Conservation (phyloP, 2,888 invertebrate species). For the Cordilura impudica region DNA sequence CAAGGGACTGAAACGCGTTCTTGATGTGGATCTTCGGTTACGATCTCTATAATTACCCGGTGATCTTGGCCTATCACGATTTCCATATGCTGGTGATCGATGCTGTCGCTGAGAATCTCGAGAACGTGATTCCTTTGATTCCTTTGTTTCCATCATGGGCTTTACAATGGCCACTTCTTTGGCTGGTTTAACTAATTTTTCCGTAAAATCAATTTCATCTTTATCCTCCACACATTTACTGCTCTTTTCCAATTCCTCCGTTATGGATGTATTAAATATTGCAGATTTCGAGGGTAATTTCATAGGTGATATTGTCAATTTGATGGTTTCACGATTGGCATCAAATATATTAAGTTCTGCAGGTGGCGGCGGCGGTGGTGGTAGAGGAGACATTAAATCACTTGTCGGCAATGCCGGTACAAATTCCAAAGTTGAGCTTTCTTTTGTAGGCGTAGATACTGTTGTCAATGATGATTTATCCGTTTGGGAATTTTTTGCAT, state of each 20-base stretch:
- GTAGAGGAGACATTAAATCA: conserved; percentile 30
- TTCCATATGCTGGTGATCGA: conserved; percentile 51
- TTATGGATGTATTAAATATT: conserved; percentile 65
- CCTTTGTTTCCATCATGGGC: conserved; percentile 73
- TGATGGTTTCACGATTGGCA: conserved; percentile 75
- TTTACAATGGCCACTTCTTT: conserved; percentile 76
- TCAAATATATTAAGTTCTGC: conserved; percentile 72
- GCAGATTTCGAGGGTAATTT: conserved; percentile 72
- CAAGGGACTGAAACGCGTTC: conserved; percentile 66
- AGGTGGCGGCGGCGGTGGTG: conserved; percentile 51
- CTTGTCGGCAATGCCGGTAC: conserved; percentile 21
- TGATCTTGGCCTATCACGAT: conserved; percentile 58
- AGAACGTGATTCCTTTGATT: conserved; percentile 65
- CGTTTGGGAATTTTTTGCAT: conserved; percentile 67
- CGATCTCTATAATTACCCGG: conserved; percentile 62
- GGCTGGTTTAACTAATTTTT: conserved; percentile 69
- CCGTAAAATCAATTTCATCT: conserved; percentile 69
- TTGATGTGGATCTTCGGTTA: conserved; percentile 64
- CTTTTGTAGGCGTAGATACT: background rate
- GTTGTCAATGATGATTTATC: conserved; percentile 25
- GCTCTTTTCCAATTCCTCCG: conserved; percentile 61
- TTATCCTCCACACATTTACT: conserved; percentile 41
- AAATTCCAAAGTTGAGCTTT: background rate
- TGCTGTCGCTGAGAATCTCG: conserved; percentile 52
- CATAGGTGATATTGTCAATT: conserved; percentile 74